Evolutionary conservation across 2,888 invertebrate genomes (phyloP).

Genomic region (Cerastis leucographa): DNA sequence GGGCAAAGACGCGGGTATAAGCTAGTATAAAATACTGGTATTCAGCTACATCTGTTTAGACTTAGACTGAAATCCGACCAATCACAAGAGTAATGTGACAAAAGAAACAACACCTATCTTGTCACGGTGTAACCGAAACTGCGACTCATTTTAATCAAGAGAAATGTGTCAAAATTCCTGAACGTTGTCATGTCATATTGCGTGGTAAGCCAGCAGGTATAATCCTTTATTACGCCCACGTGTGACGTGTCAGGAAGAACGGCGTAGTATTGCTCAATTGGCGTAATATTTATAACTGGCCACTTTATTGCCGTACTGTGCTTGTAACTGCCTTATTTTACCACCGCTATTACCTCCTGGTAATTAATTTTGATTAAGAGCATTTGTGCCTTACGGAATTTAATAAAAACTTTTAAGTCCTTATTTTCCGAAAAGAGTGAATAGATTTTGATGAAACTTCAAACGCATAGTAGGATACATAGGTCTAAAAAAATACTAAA

Average conservation of each 20-base stretch:
- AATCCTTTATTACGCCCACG: conserved; percentile 15
- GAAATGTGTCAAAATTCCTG: not conserved
- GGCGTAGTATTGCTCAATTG: conserved; percentile 8
- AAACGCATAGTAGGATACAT: no score
- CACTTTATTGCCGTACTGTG: not conserved
- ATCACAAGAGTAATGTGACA: not conserved
- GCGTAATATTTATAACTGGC: conserved; percentile 3
- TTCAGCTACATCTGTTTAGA: not conserved
- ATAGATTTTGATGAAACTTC: no score
- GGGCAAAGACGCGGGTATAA: no score
- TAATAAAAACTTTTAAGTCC: no score
- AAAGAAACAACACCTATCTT: not conserved
- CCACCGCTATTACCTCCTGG: not conserved
- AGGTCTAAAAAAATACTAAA: no score
- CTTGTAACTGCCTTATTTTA: not conserved
- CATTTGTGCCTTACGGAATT: no score
- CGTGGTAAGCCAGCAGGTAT: not conserved
- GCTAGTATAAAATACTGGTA: not conserved
- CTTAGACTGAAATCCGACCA: not conserved
- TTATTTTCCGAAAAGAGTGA: no score
- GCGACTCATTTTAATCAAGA: conserved; percentile 1
- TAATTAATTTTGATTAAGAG: no score
- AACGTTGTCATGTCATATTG: not conserved
- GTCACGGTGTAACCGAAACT: not conserved
- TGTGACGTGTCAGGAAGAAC: not conserved